Evolutionary conservation across 2,797 vertebrate genomes (phyloP), one percentile per base, ranked within the genome.

Genomic region (Capromys pilorides): DNA sequence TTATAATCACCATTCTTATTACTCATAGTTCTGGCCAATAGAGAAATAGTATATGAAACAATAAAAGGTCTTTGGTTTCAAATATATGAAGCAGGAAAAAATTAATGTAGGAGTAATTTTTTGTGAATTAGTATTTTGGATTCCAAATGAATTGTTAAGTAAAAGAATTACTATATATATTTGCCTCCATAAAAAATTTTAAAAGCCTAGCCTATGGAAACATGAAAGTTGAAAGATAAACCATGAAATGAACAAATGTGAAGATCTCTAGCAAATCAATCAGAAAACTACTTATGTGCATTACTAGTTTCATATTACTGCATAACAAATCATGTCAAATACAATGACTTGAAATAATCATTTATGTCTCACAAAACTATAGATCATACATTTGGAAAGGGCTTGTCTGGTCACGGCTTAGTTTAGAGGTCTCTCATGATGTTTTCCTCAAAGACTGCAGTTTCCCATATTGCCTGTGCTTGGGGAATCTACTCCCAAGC

Each of bases 1-100:
- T 5, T 26, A 21, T 59, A 66, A 85, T 61, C 31, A 61, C 1
- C 22, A 77, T 57, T 57, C n/a, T 87, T 49, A n/a, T 57, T 71
- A 71, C 24, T 18, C 36, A 90, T 39, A 28, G 0, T 67, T 75
- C 24, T 57, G 18, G 86, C 26, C 18, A 84, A 8, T 36, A 77
- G 39, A 64, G 33, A 19, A 33, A 87, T 75, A 41, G 71, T 39
- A 75, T 11, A 26, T 26, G 11, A 79, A 14, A 45, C 24, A 90
- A 24, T 62, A 41, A 85, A 89, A 36, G 64, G 31, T 19, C 26
- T 67, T 90, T 93, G 36, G n/a, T 78, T 93, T 88, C 61, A 87
- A 69, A 39, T 67, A n/a, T n/a, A 67, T 67, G n/a, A 19, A 67
- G 66, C 33, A 67, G 16, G 5, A 67, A 67, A 67, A n/a, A 67